Evolutionary conservation across 2,888 invertebrate species (phyloP).

Genomic region (Cloeon dipterum): DNA sequence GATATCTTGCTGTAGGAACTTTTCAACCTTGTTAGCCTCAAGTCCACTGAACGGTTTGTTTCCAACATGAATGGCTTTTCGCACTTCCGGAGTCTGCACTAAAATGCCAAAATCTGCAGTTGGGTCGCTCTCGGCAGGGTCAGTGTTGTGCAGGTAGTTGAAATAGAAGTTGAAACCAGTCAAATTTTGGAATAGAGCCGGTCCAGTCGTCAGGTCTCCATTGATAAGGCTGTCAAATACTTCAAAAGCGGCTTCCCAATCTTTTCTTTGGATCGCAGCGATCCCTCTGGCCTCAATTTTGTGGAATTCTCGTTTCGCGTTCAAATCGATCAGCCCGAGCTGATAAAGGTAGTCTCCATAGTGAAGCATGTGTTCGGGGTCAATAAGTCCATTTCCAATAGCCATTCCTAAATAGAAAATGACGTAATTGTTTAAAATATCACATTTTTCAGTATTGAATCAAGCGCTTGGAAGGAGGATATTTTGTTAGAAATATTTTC

Average conservation of each 20-base stretch:
- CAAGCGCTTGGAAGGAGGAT: too few relatives aligned
- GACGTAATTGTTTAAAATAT: background rate
- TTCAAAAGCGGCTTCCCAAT: slow-evolving; percentile 48
- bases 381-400: slow-evolving; percentile 61
- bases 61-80: slow-evolving; percentile 67
- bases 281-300: slow-evolving; percentile 30
- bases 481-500: too few relatives aligned
- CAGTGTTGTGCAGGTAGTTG: slow-evolving; percentile 41
- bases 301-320: slow-evolving; percentile 33
- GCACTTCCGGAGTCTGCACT: slow-evolving; percentile 33
- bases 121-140: slow-evolving; percentile 18
- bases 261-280: slow-evolving; percentile 32
- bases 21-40: slow-evolving; percentile 36
- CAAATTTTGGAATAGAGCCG: slow-evolving; percentile 42
- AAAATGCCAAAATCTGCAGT: slow-evolving; percentile 26
- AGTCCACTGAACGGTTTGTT: slow-evolving; percentile 39
- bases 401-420: slow-evolving; percentile 25
- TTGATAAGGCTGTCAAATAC: slow-evolving; percentile 44
- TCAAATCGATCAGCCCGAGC: slow-evolving; percentile 42
- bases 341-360: slow-evolving; percentile 64
- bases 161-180: slow-evolving; percentile 57
- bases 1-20: slow-evolving; percentile 45
- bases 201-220: slow-evolving; percentile 31
- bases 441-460: background rate
- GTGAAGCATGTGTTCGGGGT: slow-evolving; percentile 50